Base-by-base conservation (phyloP, 2,113 vertebrate genomes). In the Xiphophorus couchianus region DNA sequence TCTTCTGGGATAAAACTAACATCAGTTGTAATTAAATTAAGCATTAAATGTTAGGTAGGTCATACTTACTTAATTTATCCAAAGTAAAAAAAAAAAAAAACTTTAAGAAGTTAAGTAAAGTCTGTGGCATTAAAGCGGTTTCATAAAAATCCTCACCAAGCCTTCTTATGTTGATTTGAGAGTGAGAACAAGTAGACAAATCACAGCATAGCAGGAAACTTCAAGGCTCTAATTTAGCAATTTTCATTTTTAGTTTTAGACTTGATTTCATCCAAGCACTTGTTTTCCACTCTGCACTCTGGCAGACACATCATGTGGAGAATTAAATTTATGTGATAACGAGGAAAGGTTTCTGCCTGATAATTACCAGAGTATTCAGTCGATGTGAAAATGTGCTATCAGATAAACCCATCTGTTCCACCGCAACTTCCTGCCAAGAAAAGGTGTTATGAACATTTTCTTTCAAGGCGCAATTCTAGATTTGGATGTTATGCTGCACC, bases 251-350 rank as follows among this genome's bases (percentile, higher is more conserved):
- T 48, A 48, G 44, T 58, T 68, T 62, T 27, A 74, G 10, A 39
- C 22, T 33, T 5, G 0, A 22, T 62, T 35, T 17, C 3, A 31
- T 63, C 3, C 62, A 28, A 78, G 39, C 73, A 71, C 51, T 60
- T 79, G 37, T 54, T 74, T 65, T 54, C 48, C 69, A 76, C 66
- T 66, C 30, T 28, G 68, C 65, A 69, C 63, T 13, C 60, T 33
- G 27, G 7, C 74, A 76, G 35, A 31, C 1, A 1, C 39, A 54
- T n/a, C 33, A 48, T 28, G 9, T 22, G 48, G 17, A 66, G 33
- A 33, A 15, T 74, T 4, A 14, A 29, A 29, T 79, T 35, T 29
- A 73, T 66, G 82, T 60, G 62, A 75, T 80, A 73, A 83, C 37
- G 63, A 84, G 80, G 3, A 77, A 74, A 66, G 31, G 27, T 60